These are phyloP conservation scores for Diloba caeruleocephala DNA, from an alignment of 2,888 invertebrate species.

Conservation along the genomic window DNA sequence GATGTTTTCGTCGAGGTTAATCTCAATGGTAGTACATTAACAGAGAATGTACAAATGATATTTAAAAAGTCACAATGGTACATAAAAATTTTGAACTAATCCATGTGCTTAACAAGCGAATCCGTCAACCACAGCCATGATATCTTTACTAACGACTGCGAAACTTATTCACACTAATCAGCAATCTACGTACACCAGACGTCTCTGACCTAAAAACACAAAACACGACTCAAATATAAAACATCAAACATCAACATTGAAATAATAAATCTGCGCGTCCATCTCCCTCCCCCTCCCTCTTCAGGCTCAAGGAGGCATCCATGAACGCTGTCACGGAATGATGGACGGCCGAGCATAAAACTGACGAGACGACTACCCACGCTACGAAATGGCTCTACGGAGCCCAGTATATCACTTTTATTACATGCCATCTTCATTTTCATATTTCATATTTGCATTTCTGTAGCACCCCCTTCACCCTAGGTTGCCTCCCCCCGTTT, in stretches of 20 bases:
- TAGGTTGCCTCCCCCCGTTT: slow-evolving; percentile 71
- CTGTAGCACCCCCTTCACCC: slow-evolving; percentile 66
- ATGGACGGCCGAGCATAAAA: slow-evolving; percentile 93
- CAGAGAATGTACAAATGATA: too few species aligned
- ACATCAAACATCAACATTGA: slow-evolving; percentile 80
- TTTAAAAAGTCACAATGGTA: too few species aligned
- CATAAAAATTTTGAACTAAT: too few species aligned
- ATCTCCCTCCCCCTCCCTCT: slow-evolving; percentile 58
- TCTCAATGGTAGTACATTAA: too few species aligned
- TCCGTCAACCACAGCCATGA: too few species aligned
- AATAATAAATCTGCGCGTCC: slow-evolving; percentile 80
- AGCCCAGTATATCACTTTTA: slow-evolving; percentile 94
- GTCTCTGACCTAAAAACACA: slow-evolving; percentile 32
- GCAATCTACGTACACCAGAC: too few species aligned
- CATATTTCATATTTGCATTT: slow-evolving; percentile 90
- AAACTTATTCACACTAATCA: too few species aligned
- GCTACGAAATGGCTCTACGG: slow-evolving; percentile 93
- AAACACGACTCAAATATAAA: slow-evolving; percentile 64
- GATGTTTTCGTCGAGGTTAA: too few species aligned
- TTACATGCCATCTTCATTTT: slow-evolving; percentile 93
- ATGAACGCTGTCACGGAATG: slow-evolving; percentile 91
- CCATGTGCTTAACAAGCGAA: too few species aligned
- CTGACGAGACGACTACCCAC: slow-evolving; percentile 92
- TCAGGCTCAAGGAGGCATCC: slow-evolving; percentile 80
- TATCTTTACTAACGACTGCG: too few species aligned